Conservation (phyloP, 2,797 vertebrate genomes). For the Mycteria americana region DNA sequence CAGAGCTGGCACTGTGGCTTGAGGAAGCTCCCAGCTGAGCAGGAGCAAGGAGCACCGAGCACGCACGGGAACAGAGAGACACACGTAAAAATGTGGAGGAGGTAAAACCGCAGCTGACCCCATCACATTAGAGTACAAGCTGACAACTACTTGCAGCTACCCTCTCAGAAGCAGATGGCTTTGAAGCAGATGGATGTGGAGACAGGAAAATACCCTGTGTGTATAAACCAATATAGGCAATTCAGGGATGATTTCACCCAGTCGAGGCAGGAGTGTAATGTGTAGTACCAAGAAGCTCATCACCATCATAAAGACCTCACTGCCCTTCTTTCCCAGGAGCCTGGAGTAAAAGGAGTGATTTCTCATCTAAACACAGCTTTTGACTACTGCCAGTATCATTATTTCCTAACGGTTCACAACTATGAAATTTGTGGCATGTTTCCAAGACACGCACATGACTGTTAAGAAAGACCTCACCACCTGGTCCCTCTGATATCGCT, state of each 20-base stretch:
- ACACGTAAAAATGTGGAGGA: fast-evolving
- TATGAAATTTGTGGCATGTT: neutral
- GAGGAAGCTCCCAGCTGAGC: neutral
- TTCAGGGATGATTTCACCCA: neutral
- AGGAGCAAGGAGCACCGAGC: neutral
- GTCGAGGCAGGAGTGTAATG: neutral
- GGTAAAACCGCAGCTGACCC: neutral
- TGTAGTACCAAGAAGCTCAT: neutral
- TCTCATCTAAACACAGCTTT: neutral
- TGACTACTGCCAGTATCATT: neutral
- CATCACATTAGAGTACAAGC: neutral
- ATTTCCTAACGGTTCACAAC: neutral
- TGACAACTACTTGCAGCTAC: neutral
- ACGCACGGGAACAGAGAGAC: neutral
- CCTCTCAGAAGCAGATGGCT: neutral
- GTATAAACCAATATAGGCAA: neutral
- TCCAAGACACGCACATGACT: neutral
- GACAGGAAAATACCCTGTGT: neutral
- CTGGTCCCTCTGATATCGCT: too few relatives aligned
- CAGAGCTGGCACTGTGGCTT: neutral
- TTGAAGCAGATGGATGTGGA: neutral
- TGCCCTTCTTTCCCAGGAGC: neutral
- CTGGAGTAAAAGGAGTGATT: neutral
- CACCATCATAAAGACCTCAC: neutral
- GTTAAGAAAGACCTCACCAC: neutral